Conservation (phyloP, 2,113 vertebrate species). For the Chiloscyllium plagiosum region DNA sequence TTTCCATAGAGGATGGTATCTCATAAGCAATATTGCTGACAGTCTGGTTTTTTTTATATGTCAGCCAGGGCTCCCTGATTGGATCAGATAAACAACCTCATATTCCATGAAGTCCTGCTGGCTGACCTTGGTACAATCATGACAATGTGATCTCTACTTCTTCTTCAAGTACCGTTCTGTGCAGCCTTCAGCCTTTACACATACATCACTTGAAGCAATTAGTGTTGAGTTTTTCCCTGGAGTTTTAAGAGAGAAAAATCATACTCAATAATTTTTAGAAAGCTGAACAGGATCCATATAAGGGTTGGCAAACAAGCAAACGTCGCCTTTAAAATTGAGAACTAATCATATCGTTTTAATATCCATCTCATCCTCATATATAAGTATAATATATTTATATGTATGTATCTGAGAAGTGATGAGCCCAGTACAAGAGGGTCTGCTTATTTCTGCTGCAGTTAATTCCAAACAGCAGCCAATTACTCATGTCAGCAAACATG, state of each 20-base stretch:
- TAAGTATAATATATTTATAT: background rate
- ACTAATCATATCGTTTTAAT: background rate
- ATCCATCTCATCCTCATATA: background rate
- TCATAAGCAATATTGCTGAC: too few species aligned
- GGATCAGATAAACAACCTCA: too few species aligned
- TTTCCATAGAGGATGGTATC: too few species aligned
- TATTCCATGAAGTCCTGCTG: too few species aligned
- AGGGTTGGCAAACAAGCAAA: background rate
- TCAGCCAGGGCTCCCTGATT: too few species aligned
- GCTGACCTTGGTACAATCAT: too few species aligned
- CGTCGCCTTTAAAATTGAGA: background rate
- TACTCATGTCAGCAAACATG: conserved; percentile 50
- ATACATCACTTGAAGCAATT: too few species aligned
- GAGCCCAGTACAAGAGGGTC: background rate
- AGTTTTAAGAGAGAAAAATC: background rate
- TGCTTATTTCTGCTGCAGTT: conserved; percentile 35
- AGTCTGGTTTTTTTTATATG: too few species aligned
- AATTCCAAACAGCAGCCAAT: conserved; percentile 44
- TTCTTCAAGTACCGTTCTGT: too few species aligned
- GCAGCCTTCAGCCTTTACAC: too few species aligned
- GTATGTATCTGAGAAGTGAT: background rate
- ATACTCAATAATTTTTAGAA: background rate
- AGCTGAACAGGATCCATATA: background rate
- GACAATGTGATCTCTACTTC: too few species aligned
- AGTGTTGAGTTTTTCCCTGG: background rate